These are phyloP conservation scores for Gorsachius magnificus DNA, from an alignment of 2,797 vertebrate species.

Conservation along the genomic window DNA sequence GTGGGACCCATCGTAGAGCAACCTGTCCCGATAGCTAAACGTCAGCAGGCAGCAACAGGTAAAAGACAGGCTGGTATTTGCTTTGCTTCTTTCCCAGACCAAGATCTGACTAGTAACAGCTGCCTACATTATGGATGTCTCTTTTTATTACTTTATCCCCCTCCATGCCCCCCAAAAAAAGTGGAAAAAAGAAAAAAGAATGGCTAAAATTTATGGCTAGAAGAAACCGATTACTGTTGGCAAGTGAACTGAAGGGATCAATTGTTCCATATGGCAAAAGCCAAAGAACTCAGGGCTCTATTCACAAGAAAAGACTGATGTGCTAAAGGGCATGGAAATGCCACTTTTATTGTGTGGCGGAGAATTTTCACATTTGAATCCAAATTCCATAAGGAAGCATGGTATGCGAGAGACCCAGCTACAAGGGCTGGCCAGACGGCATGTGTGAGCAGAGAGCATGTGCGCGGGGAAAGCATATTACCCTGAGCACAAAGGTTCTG, in stretches of 20 bases:
- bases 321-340: slow-evolving; percentile 75
- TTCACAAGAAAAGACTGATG: slow-evolving; percentile 79
- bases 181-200: slow-evolving; percentile 7
- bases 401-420: slow-evolving; percentile 51
- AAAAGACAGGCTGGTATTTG: slow-evolving; percentile 12
- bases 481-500: slow-evolving; percentile 69
- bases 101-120: slow-evolving; percentile 65
- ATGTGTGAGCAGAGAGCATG: slow-evolving; percentile 25
- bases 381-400: slow-evolving; percentile 75
- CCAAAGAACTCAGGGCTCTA: slow-evolving; percentile 69
- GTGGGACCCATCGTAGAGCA: background rate
- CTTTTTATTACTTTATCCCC: slow-evolving; percentile 71
- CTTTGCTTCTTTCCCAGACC: slow-evolving; percentile 46
- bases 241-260: slow-evolving; percentile 78
- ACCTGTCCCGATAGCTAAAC: background rate
- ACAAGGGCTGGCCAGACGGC: background rate
- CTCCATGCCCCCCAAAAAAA: background rate
- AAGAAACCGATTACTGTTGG: slow-evolving; percentile 76
- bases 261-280: slow-evolving; percentile 80
- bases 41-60: slow-evolving; percentile 32
- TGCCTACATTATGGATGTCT: slow-evolving; percentile 66
- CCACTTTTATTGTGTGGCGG: slow-evolving; percentile 73
- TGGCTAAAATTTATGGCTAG: slow-evolving; percentile 72
- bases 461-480: background rate
- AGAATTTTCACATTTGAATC: slow-evolving; percentile 74